Percentiles rank a stretch among this genome's conserved stretches.
phyloP scores from a whole-genome alignment of 2,888 invertebrate species.

The Hydroisotoma schaefferi region DNA sequence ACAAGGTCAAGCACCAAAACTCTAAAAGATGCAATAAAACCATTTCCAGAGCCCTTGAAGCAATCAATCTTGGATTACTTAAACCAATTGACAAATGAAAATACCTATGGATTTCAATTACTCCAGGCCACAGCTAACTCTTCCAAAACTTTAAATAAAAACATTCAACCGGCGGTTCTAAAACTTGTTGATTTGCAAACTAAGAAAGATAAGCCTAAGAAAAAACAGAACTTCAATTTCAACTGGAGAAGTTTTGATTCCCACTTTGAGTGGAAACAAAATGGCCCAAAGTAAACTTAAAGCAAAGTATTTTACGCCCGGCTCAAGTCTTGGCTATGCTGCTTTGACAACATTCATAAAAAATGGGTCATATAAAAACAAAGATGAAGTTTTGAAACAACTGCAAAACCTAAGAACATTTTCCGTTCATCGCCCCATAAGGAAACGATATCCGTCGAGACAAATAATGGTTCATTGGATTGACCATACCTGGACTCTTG shows the following conservation, averaged over 20 bases:
- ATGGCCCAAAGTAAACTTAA: neutral
- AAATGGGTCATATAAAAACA: constrained; percentile 5
- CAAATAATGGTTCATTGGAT: neutral
- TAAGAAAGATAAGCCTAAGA: neutral
- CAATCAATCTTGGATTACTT: no score
- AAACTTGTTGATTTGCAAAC: no score
- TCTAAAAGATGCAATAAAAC: no score
- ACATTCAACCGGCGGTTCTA: no score
- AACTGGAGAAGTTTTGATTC: neutral
- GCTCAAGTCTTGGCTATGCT: neutral
- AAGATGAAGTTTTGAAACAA: neutral
- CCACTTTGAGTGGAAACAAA: neutral
- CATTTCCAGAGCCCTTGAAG: no score
- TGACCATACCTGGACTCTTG: constrained; percentile 9
- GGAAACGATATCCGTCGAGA: neutral
- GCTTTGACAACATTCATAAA: constrained; percentile 2
- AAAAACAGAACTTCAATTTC: neutral
- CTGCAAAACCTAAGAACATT: constrained; percentile 1
- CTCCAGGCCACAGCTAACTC: no score
- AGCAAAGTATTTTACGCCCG: neutral
- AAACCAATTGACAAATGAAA: no score
- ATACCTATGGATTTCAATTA: no score
- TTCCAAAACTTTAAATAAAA: no score
- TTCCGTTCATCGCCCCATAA: constrained; percentile 3
- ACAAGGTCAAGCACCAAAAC: no score